Conservation (phyloP, 1,140 invertebrate species). For the Centruroides sculpturatus region DNA sequence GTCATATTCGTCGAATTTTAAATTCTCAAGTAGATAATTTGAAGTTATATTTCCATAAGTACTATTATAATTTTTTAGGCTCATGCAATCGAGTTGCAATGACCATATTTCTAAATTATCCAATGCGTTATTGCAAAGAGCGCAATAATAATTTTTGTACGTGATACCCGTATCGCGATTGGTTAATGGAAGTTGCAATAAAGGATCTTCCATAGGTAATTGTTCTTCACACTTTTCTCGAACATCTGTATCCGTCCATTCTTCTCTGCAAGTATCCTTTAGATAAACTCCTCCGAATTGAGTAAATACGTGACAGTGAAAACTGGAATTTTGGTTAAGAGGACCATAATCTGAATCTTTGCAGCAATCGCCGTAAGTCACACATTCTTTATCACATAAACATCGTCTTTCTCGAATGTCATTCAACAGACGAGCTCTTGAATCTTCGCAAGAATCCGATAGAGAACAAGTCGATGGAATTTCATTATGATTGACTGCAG, state of each 20-base stretch:
- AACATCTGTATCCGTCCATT: constrained; percentile 18
- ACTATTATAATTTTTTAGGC: not conserved
- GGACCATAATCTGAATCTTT: constrained; percentile 29
- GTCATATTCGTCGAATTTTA: not conserved
- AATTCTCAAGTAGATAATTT: constrained; percentile 6
- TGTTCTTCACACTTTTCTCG: constrained; percentile 20
- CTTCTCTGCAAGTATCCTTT: constrained; percentile 29
- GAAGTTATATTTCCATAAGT: constrained; percentile 4
- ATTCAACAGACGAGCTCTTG: not conserved
- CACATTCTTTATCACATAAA: constrained; percentile 34
- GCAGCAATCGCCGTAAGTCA: constrained; percentile 37
- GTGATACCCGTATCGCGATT: constrained; percentile 30
- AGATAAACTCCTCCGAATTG: constrained; percentile 35
- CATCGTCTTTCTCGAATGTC: constrained; percentile 29
- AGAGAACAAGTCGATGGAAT: not conserved
- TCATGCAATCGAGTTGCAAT: constrained; percentile 4
- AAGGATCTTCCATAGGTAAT: constrained; percentile 26
- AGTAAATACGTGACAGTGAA: constrained; percentile 28
- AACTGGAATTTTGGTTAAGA: constrained; percentile 22
- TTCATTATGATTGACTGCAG: too few relatives aligned
- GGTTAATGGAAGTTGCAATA: constrained; percentile 32
- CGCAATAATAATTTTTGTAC: constrained; percentile 41
- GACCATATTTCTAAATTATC: constrained; percentile 7
- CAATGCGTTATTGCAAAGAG: constrained; percentile 35
- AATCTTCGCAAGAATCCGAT: not conserved